A percentile compares a stretch with the other conserved stretches of the same genome.
Evolutionary conservation across 2,888 invertebrate species (phyloP).

Genomic region (Mythimna vitellina): DNA sequence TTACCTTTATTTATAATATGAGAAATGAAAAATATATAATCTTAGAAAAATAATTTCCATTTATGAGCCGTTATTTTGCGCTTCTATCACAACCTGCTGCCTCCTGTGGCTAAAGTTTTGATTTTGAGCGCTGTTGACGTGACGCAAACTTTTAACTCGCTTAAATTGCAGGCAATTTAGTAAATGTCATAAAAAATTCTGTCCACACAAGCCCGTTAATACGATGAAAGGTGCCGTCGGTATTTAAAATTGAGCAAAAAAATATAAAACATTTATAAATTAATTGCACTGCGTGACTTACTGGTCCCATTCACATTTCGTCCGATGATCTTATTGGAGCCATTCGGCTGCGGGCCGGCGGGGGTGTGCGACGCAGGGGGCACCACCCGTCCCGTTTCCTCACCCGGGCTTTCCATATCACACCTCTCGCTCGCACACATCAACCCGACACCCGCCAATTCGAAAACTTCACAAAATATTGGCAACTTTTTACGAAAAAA

Average conservation of each 20-base stretch:
- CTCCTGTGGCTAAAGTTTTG: conserved; percentile 11
- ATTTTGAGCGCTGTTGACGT: conserved; percentile 1
- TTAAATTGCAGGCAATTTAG: conserved; percentile 35
- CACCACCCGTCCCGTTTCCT: conserved; percentile 86
- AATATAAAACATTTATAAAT: conserved; percentile 61
- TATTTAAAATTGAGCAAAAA: conserved; percentile 47
- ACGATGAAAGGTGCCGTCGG: conserved; percentile 40
- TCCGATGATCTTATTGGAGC: conserved; percentile 92
- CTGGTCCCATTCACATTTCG: conserved; percentile 92
- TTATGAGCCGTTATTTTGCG: not conserved
- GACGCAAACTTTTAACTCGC: conserved; percentile 23
- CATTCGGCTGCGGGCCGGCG: conserved; percentile 86
- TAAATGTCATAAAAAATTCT: conserved; percentile 30
- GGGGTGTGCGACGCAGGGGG: conserved; percentile 85
- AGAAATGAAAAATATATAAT: no score
- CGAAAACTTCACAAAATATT: conserved; percentile 81
- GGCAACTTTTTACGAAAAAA: conserved; percentile 60
- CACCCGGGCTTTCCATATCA: conserved; percentile 87
- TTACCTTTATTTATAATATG: no score
- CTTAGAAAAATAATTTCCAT: not conserved
- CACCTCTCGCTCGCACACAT: conserved; percentile 88
- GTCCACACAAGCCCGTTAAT: conserved; percentile 26
- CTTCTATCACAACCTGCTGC: not conserved
- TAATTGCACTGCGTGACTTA: conserved; percentile 84
- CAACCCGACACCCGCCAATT: conserved; percentile 84